These are phyloP conservation scores for Polyploca ridens DNA, from an alignment of 2,888 invertebrate genomes.

Conservation along the genomic window DNA sequence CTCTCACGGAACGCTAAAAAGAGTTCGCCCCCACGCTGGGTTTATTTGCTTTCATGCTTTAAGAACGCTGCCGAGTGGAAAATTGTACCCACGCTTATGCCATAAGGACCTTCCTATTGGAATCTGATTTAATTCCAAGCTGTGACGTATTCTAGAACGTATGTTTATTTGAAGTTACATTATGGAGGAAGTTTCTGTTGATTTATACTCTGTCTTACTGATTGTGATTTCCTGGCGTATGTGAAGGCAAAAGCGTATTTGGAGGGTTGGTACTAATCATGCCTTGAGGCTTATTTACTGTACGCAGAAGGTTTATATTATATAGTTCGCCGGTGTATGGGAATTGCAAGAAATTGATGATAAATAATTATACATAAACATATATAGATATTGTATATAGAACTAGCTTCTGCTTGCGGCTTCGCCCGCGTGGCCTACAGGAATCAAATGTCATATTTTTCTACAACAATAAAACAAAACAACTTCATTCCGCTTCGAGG, in stretches of 20 bases:
- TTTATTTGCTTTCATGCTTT: constrained; percentile 61
- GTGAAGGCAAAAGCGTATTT: neutral
- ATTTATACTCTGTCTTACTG: neutral
- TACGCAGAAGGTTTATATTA: no score
- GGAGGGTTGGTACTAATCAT: no score
- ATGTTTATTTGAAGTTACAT: constrained; percentile 25
- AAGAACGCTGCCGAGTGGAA: constrained; percentile 49
- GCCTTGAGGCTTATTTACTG: no score
- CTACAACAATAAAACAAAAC: no score
- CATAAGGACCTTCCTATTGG: constrained; percentile 11
- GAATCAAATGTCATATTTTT: no score
- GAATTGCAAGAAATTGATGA: no score
- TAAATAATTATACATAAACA: no score
- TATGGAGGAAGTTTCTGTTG: neutral
- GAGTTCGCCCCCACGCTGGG: constrained; percentile 26
- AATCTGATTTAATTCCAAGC: neutral
- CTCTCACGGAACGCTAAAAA: neutral
- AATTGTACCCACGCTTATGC: constrained; percentile 44
- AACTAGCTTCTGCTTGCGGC: no score
- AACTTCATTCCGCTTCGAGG: no score
- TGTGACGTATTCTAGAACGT: constrained; percentile 20
- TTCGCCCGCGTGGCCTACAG: no score
- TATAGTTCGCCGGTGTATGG: no score
- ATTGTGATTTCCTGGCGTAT: neutral
- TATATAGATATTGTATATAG: no score